Conservation (phyloP, 2,113 vertebrate species). For the Anas platyrhynchos region DNA sequence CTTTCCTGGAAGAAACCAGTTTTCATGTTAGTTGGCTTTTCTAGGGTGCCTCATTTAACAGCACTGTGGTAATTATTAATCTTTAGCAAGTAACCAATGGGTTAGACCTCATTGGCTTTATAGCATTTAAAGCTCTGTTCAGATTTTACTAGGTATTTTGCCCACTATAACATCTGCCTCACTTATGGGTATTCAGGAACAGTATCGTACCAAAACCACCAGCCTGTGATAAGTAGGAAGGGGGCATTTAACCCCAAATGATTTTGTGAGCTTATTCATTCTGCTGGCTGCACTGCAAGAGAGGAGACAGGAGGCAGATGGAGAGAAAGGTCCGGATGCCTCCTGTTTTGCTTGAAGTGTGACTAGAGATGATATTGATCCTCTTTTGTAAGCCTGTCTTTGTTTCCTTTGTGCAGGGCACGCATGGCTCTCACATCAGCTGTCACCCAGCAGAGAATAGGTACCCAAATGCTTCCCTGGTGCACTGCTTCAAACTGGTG, state of each 20-base stretch:
- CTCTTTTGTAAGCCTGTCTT: not conserved
- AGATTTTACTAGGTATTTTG: not conserved
- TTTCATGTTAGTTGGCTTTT: not conserved
- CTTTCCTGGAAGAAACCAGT: not conserved
- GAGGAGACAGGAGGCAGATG: not conserved
- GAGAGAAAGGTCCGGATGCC: not conserved
- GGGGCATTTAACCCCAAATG: fast-evolving
- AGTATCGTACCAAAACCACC: not conserved
- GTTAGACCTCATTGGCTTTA: not conserved
- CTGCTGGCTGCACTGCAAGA: not conserved
- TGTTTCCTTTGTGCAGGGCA: not conserved
- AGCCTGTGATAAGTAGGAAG: not conserved
- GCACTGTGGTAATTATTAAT: not conserved
- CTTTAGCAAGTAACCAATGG: not conserved
- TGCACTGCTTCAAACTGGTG: not conserved
- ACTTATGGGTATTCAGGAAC: not conserved
- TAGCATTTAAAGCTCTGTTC: not conserved
- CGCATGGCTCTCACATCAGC: not conserved
- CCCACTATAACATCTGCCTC: not conserved
- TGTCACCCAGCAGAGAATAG: not conserved
- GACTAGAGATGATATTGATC: not conserved
- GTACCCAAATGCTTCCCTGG: not conserved
- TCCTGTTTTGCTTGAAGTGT: not conserved
- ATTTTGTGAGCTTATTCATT: not conserved
- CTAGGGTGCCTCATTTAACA: not conserved